Evolutionary conservation across 1,140 invertebrate species (phyloP), one percentile per base, ranked within the genome.

Genomic region (roundworm (Caenorhabditis elegans)): DNA sequence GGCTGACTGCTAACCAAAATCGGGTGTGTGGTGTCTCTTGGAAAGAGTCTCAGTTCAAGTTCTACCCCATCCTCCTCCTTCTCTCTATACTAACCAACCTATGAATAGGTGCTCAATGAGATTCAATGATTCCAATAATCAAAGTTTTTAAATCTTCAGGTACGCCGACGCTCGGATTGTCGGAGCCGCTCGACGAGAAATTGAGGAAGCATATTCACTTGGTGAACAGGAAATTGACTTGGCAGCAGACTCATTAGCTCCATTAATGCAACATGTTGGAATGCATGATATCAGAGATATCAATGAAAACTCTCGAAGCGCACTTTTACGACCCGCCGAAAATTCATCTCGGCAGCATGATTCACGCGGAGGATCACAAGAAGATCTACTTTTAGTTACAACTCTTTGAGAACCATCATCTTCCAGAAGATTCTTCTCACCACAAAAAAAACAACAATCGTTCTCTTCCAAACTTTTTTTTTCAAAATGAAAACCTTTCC

Each of bases 291-390:
- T 89, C 34, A 82, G 82, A 36, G 88, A 89, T 82, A 86, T 89
- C 82, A 89, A 89, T 78, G 87, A 88, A 53, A 90, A 89, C 65
- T 88, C 86, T 15, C 87, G 89, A 60, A 65, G 77, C 13, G 83
- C 86, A 13, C 81, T 87, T 31, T 82, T 87, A n/a, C 77, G 86
- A 28, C 86, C 84, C 19, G 86, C 84, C 24, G 46, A 46, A 28
- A 31, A 51, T 77, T 65, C 76, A 79, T 86, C 75, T 26, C 15
- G 60, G 43, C 60, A 70, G 28, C 51, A 88, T 22, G 60, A 86
- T 49, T 79, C 80, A 31, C 49, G 43, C 31, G 28, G 28, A 31
- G 49, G 60, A 26, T 51, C 51, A 36, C 79, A 85, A 34, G 86
- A 87, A 39, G 86, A 87, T 76, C 82, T 88, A 31, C 80, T 87